Conservation (phyloP, 2,113 vertebrate species). For the Guaruba guarouba region DNA sequence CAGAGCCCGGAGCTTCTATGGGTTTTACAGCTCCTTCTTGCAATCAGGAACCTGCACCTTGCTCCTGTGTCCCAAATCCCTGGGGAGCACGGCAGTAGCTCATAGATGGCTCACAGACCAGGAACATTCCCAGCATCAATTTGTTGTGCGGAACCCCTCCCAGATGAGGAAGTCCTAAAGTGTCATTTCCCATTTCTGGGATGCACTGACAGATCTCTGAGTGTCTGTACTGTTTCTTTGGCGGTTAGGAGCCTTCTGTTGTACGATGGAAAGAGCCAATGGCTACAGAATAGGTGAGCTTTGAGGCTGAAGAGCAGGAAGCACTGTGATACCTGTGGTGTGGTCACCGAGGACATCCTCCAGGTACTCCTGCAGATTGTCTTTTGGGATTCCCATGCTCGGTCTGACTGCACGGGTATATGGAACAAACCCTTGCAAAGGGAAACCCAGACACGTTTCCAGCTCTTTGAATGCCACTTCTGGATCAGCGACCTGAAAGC, state of each 20-base stretch:
- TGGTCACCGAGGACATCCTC: constrained; percentile 55
- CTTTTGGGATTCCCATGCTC: constrained; percentile 69
- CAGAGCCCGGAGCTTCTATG: background rate
- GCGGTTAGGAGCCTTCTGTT: background rate
- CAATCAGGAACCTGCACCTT: background rate
- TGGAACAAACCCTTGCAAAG: constrained; percentile 59
- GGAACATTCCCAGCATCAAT: background rate
- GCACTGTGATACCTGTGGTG: constrained; percentile 60
- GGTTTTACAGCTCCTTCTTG: background rate
- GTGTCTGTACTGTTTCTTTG: background rate
- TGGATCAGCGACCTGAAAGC: constrained; percentile 72
- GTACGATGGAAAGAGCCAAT: background rate
- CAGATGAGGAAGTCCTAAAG: background rate
- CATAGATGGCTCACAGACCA: background rate
- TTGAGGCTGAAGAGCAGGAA: background rate
- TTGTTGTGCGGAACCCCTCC: background rate
- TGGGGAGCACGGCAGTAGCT: background rate
- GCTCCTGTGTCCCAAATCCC: background rate
- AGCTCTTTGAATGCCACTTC: constrained; percentile 75
- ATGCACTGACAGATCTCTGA: background rate
- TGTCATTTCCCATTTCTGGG: background rate
- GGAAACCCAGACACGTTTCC: constrained; percentile 74
- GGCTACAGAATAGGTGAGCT: background rate
- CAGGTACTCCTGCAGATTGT: constrained; percentile 74
- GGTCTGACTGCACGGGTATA: constrained; percentile 60